Evolutionary conservation across 2,888 invertebrate species (phyloP), one percentile per base, ranked within the genome.

Genomic region (Salticus scenicus): DNA sequence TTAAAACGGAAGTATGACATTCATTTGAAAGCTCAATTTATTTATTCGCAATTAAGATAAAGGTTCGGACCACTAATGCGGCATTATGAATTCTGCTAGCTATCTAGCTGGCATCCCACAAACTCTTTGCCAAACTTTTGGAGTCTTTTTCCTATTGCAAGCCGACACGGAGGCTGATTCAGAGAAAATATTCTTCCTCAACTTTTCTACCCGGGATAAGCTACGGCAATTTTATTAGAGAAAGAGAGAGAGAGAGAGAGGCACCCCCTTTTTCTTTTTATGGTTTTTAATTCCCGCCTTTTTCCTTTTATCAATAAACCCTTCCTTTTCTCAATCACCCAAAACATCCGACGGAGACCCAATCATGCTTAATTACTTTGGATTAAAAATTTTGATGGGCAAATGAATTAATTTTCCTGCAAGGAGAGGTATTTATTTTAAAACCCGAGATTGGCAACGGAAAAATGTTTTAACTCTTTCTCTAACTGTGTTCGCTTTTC

Each of bases 371-470:
- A 84, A 84, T 84, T 84, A 84, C 77, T 73, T 67, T 33, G 83
- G 83, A 84, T 84, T 84, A 84, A 84, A 84, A 84, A 77, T 77
- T 84, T 84, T 77, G 83, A 84, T 73, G 83, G 83, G 83, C 73
- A 73, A 73, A 77, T 77, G 83, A 84, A 84, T 84, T 84, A 84
- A 77, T 82, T 82, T 82, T 63, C 82, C 69, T 71, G 30, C 0
- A 51, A 64, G 41, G 42, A n/a, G 33, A 5, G 31, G 72, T 73
- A 73, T 77, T 84, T 84, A 84, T 84, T 84, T 84, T 84, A 84
- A 84, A 84, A 84, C 83, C 77, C 73, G 24, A 37, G 79, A 82
- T 67, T 27, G 41, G 77, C 27, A 14, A 30, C 14, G 64, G 64
- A 63, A 72, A 42, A 63, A 64, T 31, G 74, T n/a, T 30, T 63